Evolutionary conservation across 2,888 invertebrate species (phyloP).

Genomic region (Pelosia muscerda): DNA sequence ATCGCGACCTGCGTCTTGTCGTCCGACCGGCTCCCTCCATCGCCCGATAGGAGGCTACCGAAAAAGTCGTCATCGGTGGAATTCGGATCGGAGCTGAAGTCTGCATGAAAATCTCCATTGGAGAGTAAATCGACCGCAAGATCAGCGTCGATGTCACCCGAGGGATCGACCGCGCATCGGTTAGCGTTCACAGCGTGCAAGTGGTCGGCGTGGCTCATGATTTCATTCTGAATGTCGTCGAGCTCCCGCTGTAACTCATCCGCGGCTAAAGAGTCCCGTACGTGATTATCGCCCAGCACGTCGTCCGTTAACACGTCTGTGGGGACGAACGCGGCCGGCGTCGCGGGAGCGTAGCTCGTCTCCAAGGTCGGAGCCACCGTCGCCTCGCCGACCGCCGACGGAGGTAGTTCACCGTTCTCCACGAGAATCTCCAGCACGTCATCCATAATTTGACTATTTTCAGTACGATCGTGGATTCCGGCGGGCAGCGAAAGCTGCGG

Average conservation of each 20-base stretch:
- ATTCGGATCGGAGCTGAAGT: constrained; percentile 71
- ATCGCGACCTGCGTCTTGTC: constrained; percentile 69
- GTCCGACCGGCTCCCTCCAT: constrained; percentile 61
- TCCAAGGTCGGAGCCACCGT: constrained; percentile 81
- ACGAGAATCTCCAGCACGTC: constrained; percentile 98
- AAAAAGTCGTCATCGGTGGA: constrained; percentile 77
- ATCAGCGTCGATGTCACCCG: constrained; percentile 69
- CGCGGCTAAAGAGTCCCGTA: constrained; percentile 73
- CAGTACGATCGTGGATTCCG: constrained; percentile 64
- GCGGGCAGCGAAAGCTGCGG: constrained; percentile 56
- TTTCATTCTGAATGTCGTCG: constrained; percentile 80
- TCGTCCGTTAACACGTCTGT: constrained; percentile 73
- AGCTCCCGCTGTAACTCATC: constrained; percentile 79
- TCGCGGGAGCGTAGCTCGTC: constrained; percentile 57
- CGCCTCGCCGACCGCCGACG: constrained; percentile 92
- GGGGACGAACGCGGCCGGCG: constrained; percentile 66
- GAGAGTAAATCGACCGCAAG: constrained; percentile 67
- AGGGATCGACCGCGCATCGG: constrained; percentile 57
- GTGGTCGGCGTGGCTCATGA: constrained; percentile 76
- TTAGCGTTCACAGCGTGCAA: constrained; percentile 63
- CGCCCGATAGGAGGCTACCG: constrained; percentile 71
- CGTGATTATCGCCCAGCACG: constrained; percentile 67
- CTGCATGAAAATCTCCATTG: constrained; percentile 70
- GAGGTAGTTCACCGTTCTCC: constrained; percentile 96
- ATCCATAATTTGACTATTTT: constrained; percentile 93